phyloP scores from a whole-genome alignment of 2,797 vertebrate species.

The Tenualosa thibaudeaui region DNA sequence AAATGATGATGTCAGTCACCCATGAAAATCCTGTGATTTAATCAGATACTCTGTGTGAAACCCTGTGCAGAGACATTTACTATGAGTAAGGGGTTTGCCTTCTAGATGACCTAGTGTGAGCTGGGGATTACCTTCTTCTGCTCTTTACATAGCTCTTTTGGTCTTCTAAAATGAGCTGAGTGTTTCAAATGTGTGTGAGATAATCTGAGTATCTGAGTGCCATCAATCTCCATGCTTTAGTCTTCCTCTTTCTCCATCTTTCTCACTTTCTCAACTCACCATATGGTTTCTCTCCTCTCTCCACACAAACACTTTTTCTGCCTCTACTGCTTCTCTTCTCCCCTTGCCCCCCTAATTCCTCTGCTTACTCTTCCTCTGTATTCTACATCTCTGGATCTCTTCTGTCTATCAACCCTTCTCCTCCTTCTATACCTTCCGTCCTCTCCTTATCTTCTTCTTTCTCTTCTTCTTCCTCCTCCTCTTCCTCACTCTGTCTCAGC shows the following conservation, averaged over 20 bases:
- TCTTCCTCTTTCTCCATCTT: conserved; percentile 14
- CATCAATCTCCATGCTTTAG: conserved; percentile 24
- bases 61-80: neutral
- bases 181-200: neutral
- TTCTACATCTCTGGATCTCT: neutral
- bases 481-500: conserved; percentile 47
- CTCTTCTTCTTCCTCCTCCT: neutral
- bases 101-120: neutral
- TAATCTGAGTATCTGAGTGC: conserved; percentile 34
- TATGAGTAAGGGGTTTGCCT: neutral
- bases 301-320: neutral
- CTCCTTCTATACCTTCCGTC: neutral
- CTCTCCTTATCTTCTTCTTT: conserved; percentile 12
- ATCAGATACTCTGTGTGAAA: neutral
- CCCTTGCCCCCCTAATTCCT: neutral
- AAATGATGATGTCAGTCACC: conserved; percentile 21
- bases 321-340: neutral
- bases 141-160: neutral
- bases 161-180: neutral
- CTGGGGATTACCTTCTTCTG: neutral
- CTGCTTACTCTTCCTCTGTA: neutral
- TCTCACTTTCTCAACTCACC: conserved; percentile 27
- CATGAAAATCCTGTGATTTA: neutral
- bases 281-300: neutral
- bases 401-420: neutral